These are phyloP conservation scores for Cyprinus carpio DNA, from an alignment of 2,113 vertebrate genomes.

Conservation along the genomic window DNA sequence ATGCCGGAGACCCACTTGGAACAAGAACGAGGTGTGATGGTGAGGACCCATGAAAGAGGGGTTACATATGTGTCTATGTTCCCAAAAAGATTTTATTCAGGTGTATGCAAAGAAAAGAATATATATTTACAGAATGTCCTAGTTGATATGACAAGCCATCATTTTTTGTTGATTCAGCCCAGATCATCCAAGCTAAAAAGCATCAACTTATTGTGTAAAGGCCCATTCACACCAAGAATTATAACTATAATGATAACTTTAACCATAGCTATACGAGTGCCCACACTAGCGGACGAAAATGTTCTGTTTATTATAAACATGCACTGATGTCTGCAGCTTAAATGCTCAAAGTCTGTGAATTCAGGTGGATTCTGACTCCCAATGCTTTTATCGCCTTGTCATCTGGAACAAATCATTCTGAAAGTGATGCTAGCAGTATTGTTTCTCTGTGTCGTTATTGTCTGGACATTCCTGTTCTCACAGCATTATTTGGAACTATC, in stretches of 20 bases:
- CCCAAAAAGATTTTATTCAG: not conserved
- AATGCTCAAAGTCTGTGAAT: not conserved
- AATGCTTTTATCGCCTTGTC: not conserved
- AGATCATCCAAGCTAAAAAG: slow-evolving; percentile 6
- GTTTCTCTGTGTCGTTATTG: not conserved
- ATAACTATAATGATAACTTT: not conserved
- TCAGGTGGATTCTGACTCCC: not conserved
- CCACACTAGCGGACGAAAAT: not conserved
- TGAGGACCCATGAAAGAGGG: no score
- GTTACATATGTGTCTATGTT: not conserved
- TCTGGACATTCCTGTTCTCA: not conserved
- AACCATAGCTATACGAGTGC: not conserved
- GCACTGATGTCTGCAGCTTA: not conserved
- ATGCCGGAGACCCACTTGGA: no score
- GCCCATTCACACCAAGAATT: not conserved
- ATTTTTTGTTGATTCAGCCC: not conserved
- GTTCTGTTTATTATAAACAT: not conserved
- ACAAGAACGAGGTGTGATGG: no score
- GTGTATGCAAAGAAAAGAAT: not conserved
- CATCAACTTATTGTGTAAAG: not conserved
- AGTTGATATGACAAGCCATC: slow-evolving; percentile 20
- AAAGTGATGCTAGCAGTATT: not conserved
- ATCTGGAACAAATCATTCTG: not conserved
- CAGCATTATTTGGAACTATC: not conserved
- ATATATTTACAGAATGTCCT: not conserved